Conservation (phyloP, 2,797 vertebrate species). For the Lophius americanus region DNA sequence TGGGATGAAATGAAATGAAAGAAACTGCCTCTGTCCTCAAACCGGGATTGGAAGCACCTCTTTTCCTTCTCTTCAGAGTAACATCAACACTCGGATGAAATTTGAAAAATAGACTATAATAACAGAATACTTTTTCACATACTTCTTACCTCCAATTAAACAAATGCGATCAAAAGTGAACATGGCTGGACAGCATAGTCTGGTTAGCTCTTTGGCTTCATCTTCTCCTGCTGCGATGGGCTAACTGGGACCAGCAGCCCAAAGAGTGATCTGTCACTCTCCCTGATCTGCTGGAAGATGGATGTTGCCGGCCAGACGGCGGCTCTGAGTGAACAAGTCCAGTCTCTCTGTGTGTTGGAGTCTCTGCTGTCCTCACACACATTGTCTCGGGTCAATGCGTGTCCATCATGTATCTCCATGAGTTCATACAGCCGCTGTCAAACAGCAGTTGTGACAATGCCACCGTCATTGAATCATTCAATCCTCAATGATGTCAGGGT, state of each 20-base stretch:
- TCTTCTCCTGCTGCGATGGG: constrained; percentile 33
- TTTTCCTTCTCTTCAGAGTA: too few species aligned
- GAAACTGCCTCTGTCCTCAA: too few species aligned
- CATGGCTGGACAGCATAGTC: too few species aligned
- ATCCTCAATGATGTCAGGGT: constrained; percentile 50
- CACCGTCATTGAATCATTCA: constrained; percentile 40
- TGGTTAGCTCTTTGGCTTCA: constrained; percentile 1
- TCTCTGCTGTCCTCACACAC: constrained; percentile 1
- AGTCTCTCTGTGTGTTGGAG: neutral
- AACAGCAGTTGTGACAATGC: constrained; percentile 36
- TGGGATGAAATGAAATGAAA: too few species aligned
- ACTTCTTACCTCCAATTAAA: too few species aligned
- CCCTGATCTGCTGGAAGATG: constrained; percentile 50
- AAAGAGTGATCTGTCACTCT: constrained; percentile 44
- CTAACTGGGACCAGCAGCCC: constrained; percentile 30
- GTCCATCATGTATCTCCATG: constrained; percentile 15
- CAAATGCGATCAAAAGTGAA: too few species aligned
- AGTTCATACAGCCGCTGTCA: constrained; percentile 17
- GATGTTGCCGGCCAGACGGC: constrained; percentile 46
- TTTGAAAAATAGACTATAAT: too few species aligned
- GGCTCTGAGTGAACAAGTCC: constrained; percentile 16
- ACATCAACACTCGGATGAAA: too few species aligned
- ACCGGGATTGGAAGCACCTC: too few species aligned
- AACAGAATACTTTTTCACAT: too few species aligned
- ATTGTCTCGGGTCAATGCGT: constrained; percentile 19